These are phyloP conservation scores for Actinia tenebrosa DNA, from an alignment of 64 coral and sea anemone species.

Conservation along the genomic window DNA sequence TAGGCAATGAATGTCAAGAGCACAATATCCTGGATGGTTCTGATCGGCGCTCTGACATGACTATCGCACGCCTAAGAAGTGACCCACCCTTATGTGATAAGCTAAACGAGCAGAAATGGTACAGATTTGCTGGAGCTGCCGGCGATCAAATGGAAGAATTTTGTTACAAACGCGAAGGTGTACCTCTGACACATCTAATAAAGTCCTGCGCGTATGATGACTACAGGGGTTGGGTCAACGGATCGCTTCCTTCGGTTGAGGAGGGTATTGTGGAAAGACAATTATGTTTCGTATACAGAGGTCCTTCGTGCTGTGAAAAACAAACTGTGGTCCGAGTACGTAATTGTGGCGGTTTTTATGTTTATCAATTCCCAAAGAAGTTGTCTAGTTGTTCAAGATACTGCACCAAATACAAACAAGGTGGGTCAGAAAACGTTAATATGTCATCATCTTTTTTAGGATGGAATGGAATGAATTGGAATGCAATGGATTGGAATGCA, in stretches of 20 bases:
- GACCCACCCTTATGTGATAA: neutral
- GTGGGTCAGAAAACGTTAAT: neutral
- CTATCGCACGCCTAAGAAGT: neutral
- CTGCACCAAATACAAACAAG: neutral
- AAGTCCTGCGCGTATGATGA: neutral
- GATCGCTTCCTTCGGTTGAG: neutral
- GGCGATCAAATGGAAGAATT: neutral
- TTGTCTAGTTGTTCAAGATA: neutral
- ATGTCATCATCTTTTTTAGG: neutral
- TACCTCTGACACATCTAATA: neutral
- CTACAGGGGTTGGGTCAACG: constrained; percentile 33
- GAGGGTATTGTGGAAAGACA: neutral
- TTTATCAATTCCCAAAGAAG: constrained; percentile 28
- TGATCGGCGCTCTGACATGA: neutral
- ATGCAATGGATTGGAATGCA: too few species aligned
- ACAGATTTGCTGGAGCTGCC: neutral
- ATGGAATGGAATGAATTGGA: too few species aligned
- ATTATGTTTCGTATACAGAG: constrained; percentile 55
- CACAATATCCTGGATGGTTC: neutral
- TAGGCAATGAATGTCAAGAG: constrained; percentile 3
- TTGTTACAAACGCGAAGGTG: neutral
- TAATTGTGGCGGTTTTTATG: constrained; percentile 66
- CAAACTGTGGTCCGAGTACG: constrained; percentile 47
- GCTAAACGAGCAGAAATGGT: neutral
- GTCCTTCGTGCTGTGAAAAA: constrained; percentile 26